Base-by-base conservation (phyloP, 2,797 vertebrate species). In the Synanceia verrucosa region DNA sequence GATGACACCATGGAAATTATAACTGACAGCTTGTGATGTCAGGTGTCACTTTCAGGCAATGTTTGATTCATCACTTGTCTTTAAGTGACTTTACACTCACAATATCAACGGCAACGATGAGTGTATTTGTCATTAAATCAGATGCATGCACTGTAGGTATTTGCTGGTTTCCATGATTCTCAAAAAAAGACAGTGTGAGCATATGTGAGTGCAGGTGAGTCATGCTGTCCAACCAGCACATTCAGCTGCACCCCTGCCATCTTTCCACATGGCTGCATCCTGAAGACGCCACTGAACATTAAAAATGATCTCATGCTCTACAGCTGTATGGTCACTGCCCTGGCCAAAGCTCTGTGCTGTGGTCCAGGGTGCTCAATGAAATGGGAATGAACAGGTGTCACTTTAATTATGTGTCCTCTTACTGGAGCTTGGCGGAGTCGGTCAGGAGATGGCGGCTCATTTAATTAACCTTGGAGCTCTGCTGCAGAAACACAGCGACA, bases 381-480 rank as follows among this genome's bases (percentile, higher is more conserved):
- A 86, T 88, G 83, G 76, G 82, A 91, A 84, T 24, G 82, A 92
- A 83, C 88, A 87, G 83, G 88, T 94, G 92, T 90, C 89, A 91
- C 86, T 93, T 93, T 92, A 91, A 93, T 92, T 89, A 90, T 69
- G 70, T 76, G 72, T 78, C 63, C 79, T 76, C 84, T 77, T 19
- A 34, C 81, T 71, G 59, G 65, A 86, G 71, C 34, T 53, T 36
- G 50, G 61, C 65, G 52, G 79, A 58, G 64, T 57, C 36, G 24
- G 70, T 71, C 43, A 50, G 56, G 76, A 86, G 75, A 81, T 29
- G 19, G 71, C 28, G 74, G 57, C 78, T 88, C 84, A 85, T 81
- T 90, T 92, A 92, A 93, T 94, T 93, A 93, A 91, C 91, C 89
- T 81, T 34, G 57, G 78, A 70, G 71, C 81, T 81, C 58, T 53